Conservation (phyloP, 1,140 invertebrate genomes). For the Limonius californicus region DNA sequence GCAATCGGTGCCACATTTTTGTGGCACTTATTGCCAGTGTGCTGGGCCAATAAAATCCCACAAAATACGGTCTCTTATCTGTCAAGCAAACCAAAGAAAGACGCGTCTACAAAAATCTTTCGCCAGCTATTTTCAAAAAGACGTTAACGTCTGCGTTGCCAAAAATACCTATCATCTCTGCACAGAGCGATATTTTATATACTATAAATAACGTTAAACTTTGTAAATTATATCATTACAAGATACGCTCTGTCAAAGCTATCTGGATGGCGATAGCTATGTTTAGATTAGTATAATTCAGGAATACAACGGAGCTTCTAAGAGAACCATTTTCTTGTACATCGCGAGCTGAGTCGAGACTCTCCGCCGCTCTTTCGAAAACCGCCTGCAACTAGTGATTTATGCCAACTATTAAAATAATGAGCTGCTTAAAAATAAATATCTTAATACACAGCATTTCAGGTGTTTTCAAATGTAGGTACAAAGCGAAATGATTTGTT, state of each 20-base stretch:
- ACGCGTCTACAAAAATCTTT: constrained; percentile 19
- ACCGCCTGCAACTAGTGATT: constrained; percentile 8
- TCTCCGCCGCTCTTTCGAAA: too few relatives aligned
- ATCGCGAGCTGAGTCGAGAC: too few relatives aligned
- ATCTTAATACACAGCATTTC: constrained; percentile 21
- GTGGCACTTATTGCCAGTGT: neutral
- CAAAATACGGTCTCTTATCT: constrained; percentile 14
- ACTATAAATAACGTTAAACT: constrained; percentile 32
- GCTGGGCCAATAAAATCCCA: neutral
- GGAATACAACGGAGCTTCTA: neutral
- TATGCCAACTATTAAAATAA: constrained; percentile 27
- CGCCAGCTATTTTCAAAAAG: constrained; percentile 30
- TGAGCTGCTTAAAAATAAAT: constrained; percentile 26
- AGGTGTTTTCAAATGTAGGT: constrained; percentile 19
- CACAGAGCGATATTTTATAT: constrained; percentile 33
- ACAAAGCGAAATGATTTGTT: constrained; percentile 23
- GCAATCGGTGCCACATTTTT: neutral
- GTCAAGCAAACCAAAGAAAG: neutral
- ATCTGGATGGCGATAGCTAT: constrained; percentile 23
- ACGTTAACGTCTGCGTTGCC: constrained; percentile 29
- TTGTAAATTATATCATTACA: constrained; percentile 36
- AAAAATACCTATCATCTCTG: constrained; percentile 29
- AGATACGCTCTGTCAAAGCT: constrained; percentile 33
- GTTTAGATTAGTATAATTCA: neutral
- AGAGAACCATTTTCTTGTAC: too few relatives aligned